Evolutionary conservation across 2,888 invertebrate genomes (phyloP), one percentile per base, ranked within the genome.

Genomic region (Willowsia nigromaculata): DNA sequence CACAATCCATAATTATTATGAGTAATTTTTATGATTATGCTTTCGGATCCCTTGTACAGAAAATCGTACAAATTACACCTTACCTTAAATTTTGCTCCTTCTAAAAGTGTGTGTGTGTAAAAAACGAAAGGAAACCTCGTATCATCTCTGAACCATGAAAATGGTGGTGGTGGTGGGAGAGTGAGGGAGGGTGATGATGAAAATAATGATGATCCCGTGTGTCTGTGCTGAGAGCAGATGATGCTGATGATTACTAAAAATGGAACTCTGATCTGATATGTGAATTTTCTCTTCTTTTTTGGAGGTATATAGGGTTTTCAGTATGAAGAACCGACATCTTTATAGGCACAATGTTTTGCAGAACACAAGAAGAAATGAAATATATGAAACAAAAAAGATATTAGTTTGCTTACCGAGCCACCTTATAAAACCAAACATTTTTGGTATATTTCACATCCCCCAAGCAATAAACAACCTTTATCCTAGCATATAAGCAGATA

Each of bases 261-360:
- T 78, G 85, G 85, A 85, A 50, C 78, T 47, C 15, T 33, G 65
- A 85, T 85, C 85, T 76, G 85, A 85, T 85, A 85, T 85, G 65
- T 62, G 85, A 65, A 50, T 56, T 76, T 78, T 50, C 65, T 78
- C 11, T 25, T 27, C 22, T 78, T 85, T 85, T 85, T 65, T 65
- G 62, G 65, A 62, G 37, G 3, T n/a, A 68, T 68, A 68, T 33
- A 68, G 6, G 37, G 15, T n/a, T 22, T 53, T 50, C 15, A 30
- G 27, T 22, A 40, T 43, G 25, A 15, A 22, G 22, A 13, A 18
- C 47, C 74, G 15, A 27, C 74, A 22, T 68, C 68, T 13, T n/a
- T 37, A 18, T 68, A 22, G 33, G 15, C 43, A 27, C 13, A 43
- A 74, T 22, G 43, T 22, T 74, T 74, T 74, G 74, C 62, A 18